Evolutionary conservation across 2,113 vertebrate genomes (phyloP), one percentile per base, ranked within the genome.

Genomic region (Amblyopsis rosae): DNA sequence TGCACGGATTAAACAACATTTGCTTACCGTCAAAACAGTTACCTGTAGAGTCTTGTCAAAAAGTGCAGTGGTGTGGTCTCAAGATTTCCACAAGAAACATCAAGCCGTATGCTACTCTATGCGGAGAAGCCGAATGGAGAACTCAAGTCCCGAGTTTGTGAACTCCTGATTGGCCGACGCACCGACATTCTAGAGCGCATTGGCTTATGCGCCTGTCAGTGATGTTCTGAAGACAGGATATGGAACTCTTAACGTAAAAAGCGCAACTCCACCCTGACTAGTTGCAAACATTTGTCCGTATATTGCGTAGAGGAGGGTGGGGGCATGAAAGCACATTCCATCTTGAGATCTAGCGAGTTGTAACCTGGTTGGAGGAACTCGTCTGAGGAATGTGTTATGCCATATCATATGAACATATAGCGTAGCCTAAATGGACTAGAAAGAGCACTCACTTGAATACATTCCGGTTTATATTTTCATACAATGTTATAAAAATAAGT

Each of bases 81-180:
- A 73, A 80, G 62, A 80, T 84, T 87, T 82, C 65, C 67, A 82
- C 60, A 67, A 79, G 67, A 83, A 86, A 85, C 69, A 11, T 58
- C 6, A 33, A 12, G 56, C 77, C 81, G 69, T 76, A 73, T 84
- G 35, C 69, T 81, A 75, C 75, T 62, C 72, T 86, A 75, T 55
- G 51, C 68, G 55, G 66, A 69, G 62, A 68, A 70, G 69, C 60
- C 32, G 15, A 19, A 59, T 71, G 41, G 53, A 35, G 13, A 26
- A 2, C 46, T 0, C 0, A 65, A 12, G 76, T 79, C 82, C 87
- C 82, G 76, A 35, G 46, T 78, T 84, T 79, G 62, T 33, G 46
- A 87, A 92, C 92, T 91, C 91, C 64, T 81, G 80, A 93, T 94
- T 94, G 91, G 91, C 12, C 62, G 19, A 58, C 0, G 0, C 0